Percentiles rank a stretch among this genome's conserved stretches.
phyloP scores from a whole-genome alignment of 2,888 invertebrate species.

The Sminthurinus aureus region DNA sequence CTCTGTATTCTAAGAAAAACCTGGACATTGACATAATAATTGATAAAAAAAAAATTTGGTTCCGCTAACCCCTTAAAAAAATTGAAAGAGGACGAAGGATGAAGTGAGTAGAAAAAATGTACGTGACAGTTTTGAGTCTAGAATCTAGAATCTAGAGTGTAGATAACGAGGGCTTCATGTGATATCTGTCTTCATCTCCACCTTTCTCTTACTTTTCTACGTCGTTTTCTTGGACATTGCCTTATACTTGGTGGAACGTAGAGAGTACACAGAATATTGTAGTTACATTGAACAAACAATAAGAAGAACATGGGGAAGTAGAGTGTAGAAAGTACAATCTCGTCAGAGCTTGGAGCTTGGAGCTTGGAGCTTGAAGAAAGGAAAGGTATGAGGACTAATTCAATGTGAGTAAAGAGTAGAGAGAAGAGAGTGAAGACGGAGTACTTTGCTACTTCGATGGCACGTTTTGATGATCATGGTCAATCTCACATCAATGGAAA shows the following conservation, averaged over 20 bases:
- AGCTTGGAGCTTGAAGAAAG: conserved; percentile 6
- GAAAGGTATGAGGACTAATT: conserved; percentile 30
- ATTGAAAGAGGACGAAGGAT: neutral
- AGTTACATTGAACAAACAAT: neutral
- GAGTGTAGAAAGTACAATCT: neutral
- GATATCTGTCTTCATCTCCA: conserved; percentile 2
- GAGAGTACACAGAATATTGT: neutral
- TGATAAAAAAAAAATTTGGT: neutral
- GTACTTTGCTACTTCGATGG: conserved; percentile 36
- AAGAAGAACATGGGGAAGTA: neutral
- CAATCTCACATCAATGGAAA: conserved; percentile 48
- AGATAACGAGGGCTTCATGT: conserved; percentile 30
- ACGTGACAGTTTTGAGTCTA: conserved; percentile 25
- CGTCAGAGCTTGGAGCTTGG: too few species aligned
- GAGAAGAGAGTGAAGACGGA: conserved; percentile 45
- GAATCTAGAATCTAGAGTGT: neutral
- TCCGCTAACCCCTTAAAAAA: neutral
- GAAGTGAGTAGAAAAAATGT: neutral
- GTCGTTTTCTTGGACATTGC: neutral
- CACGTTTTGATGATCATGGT: conserved; percentile 48
- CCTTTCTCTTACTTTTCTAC: neutral
- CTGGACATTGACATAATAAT: neutral
- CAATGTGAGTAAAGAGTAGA: conserved; percentile 46
- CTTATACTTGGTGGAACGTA: too few species aligned
- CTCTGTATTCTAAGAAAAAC: too few species aligned